Evolutionary conservation across 2,888 invertebrate species (phyloP).

Genomic region (Scaptomyza caliginosa): DNA sequence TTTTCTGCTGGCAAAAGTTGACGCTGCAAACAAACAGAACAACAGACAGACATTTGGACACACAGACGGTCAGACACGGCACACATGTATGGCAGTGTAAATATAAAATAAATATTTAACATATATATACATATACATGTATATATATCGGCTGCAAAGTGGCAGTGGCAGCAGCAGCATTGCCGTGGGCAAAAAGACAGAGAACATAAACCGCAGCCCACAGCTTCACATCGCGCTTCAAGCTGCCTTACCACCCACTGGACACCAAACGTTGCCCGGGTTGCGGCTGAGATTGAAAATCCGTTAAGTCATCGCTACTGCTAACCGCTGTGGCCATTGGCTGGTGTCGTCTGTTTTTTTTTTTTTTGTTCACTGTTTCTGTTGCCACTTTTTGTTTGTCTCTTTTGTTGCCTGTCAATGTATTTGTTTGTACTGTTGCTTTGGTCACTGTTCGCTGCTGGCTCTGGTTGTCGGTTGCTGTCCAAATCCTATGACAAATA

Average conservation of each 20-base stretch:
- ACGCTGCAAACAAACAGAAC: conserved; percentile 59
- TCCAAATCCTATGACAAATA: conserved; percentile 74
- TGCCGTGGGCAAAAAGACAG: neutral
- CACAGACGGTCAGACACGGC: conserved; percentile 30
- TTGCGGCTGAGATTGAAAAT: conserved; percentile 73
- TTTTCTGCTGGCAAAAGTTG: conserved; percentile 61
- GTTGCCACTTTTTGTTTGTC: conserved; percentile 28
- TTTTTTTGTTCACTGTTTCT: neutral
- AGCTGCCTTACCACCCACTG: neutral
- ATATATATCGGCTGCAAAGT: conserved; percentile 79
- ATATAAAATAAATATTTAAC: conserved; percentile 71
- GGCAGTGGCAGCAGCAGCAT: conserved; percentile 46
- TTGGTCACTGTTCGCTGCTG: conserved; percentile 41
- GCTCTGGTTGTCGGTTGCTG: conserved; percentile 17
- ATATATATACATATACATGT: neutral
- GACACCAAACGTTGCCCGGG: conserved; percentile 25
- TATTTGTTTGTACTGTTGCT: conserved; percentile 66
- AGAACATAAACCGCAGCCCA: conserved; percentile 24
- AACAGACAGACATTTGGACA: conserved; percentile 27
- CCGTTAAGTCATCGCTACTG: conserved; percentile 79
- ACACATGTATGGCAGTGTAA: conserved; percentile 70
- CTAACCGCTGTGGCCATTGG: conserved; percentile 72
- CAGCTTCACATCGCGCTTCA: conserved; percentile 16
- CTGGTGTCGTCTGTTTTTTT: conserved; percentile 27
- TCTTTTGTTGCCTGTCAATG: conserved; percentile 56